Conservation (phyloP, 2,113 vertebrate species). For the Serilophus lunatus region DNA sequence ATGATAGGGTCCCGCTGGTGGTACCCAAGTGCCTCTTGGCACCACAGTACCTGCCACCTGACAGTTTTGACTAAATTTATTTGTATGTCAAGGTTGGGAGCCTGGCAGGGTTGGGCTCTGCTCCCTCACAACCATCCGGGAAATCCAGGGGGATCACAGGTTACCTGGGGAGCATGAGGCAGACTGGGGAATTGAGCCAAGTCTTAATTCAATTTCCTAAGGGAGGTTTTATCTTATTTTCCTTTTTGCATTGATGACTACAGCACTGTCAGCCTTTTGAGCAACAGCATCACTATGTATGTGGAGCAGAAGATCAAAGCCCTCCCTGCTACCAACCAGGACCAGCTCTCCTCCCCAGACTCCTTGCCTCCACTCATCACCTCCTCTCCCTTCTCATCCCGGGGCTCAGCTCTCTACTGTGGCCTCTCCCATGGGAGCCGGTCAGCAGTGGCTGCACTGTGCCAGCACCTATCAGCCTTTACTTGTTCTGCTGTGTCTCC, state of each 20-base stretch:
- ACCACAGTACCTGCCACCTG: neutral
- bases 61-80: slow-evolving; percentile 37
- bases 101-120: neutral
- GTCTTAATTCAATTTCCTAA: neutral
- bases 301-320: neutral
- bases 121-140: neutral
- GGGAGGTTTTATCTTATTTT: neutral
- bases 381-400: neutral
- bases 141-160: neutral
- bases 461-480: neutral
- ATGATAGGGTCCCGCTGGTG: slow-evolving; percentile 27
- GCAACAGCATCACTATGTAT: neutral
- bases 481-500: neutral
- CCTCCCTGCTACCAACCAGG: neutral
- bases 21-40: neutral
- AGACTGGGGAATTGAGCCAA: neutral
- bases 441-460: accelerated
- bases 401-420: neutral
- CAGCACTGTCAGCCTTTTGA: neutral
- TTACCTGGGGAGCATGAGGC: neutral
- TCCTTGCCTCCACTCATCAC: neutral
- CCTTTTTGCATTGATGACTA: neutral
- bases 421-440: neutral
- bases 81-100: neutral
- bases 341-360: neutral